Evolutionary conservation across 2,888 invertebrate species (phyloP), one percentile per base, ranked within the genome.

Genomic region (Caenorhabditis sp.): DNA sequence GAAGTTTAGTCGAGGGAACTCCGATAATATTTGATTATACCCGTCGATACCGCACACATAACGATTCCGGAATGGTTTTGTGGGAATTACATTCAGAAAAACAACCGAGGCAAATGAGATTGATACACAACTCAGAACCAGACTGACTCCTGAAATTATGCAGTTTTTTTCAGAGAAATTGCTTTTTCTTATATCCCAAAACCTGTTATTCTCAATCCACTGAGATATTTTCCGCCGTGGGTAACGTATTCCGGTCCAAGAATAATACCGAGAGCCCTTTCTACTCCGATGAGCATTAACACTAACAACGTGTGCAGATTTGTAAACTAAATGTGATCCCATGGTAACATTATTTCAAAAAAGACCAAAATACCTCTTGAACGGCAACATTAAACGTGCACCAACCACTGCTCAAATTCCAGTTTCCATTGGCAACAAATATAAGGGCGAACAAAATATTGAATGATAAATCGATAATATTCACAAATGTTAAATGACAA

Each of bases 11-110:
- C 9, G 26, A 18, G 47, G 11, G 64, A 15, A 35, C n/a, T 32
- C 11, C 13, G 15, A 35, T 32, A 5, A 11, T 35, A 51, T 5
- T 9, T 1, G 6, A 15, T 13, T 18, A 68, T 68, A 89, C 90
- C 85, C 84, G 53, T 88, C 90, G 44, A 90, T 88, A 11, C 84
- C 89, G 68, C 90, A 90, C n/a, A 90, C 65, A 71, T 89, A 90
- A 47, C 90, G 87, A 70, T 85, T 90, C 24, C 82, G 74, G 69
- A 87, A 90, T 20, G 85, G 80, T 32, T 87, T 85, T 15, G 88
- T 88, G 2, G 88, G 88, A 69, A 90, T 89, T 3, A 79, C 85
- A 51, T 47, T 58, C 20, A 69, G 44, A 22, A 78, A 82, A 58
- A 82, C 74, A 20, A 65, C 51, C 15, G 79, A 74, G 18, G 79